Base-by-base conservation (phyloP, 92 coral and sea anemone genomes). In the Heteractis magnifica region DNA sequence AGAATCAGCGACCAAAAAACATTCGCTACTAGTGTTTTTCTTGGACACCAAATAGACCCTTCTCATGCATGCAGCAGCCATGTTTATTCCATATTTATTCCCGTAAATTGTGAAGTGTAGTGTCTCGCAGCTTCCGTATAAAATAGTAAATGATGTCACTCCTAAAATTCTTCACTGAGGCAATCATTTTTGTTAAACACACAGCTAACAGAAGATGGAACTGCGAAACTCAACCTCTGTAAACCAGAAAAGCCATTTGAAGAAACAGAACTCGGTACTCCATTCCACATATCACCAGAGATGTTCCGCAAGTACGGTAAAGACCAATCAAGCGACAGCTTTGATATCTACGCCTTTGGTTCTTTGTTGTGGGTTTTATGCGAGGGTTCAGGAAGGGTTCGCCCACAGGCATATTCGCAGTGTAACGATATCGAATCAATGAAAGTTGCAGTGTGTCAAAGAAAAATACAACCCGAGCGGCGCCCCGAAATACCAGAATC, bases 311-410 rank as follows among this genome's bases (percentile, higher is more conserved):
- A 84, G 16, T 77, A 84, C 48, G 59, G 71, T 6, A 87, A 77
- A n/a, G 91, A 84, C 49, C 48, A 49, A 52, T 15, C 41, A n/a
- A 65, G 72, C 50, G 19, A 65, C 55, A 72, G 83, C 8, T 90
- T 64, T 65, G 93, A 90, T 77, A 77, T 90, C 84, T 90, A 90
- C 72, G 91, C 93, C 48, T 87, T 90, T 79, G 93, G 93, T 21
- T 59, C 81, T 20, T 50, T 90, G 77, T 71, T 84, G 81, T 90
- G 93, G 93, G 91, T 90, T 21, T 50, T 90, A 23, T 84, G 91
- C 79, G 91, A 90, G 58, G 93, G 93, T 78, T 73, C 91, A 71
- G 93, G 93, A 65, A 58, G 44, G 7, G 50, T 49, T 53, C 79
- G 89, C 16, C 93, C 93, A 8, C 56, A 80, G 12, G 91, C 82